Evolutionary conservation across 2,113 vertebrate genomes (phyloP).

Genomic region (Heterotis niloticus): DNA sequence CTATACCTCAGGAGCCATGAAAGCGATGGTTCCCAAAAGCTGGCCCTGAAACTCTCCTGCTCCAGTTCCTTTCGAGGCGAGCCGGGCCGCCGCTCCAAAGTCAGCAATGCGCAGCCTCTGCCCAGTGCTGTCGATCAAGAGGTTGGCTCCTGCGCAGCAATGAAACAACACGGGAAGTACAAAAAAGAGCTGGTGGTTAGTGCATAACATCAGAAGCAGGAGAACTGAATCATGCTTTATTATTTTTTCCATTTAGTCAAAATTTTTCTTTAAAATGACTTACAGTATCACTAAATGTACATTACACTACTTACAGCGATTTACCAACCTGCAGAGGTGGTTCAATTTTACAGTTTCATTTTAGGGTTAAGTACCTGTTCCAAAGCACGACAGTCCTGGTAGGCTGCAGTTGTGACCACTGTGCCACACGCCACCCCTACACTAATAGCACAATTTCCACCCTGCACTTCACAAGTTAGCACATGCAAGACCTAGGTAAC

Average conservation of each 20-base stretch:
- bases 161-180: not conserved
- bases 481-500: too few relatives aligned
- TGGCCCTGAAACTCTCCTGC: slow-evolving; percentile 89
- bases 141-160: slow-evolving; percentile 75
- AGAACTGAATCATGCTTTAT: too few relatives aligned
- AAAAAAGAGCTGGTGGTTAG: slow-evolving; percentile 35
- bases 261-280: too few relatives aligned
- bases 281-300: too few relatives aligned
- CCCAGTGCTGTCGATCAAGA: slow-evolving; percentile 88
- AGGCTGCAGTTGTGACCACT: not conserved
- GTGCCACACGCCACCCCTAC: not conserved
- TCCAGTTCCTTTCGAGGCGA: slow-evolving; percentile 87
- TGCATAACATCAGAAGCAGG: slow-evolving; percentile 28
- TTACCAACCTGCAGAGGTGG: too few relatives aligned
- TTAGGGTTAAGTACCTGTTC: too few relatives aligned
- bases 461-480: not conserved
- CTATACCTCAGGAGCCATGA: slow-evolving; percentile 87
- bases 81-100: slow-evolving; percentile 81
- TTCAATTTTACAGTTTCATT: too few relatives aligned
- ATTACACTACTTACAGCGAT: too few relatives aligned
- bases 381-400: too few relatives aligned
- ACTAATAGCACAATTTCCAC: not conserved
- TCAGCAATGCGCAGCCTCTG: slow-evolving; percentile 84
- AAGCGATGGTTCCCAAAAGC: slow-evolving; percentile 83
- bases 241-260: too few relatives aligned